These are phyloP conservation scores for Xyrauchen texanus DNA, from an alignment of 2,113 vertebrate genomes.

Conservation along the genomic window DNA sequence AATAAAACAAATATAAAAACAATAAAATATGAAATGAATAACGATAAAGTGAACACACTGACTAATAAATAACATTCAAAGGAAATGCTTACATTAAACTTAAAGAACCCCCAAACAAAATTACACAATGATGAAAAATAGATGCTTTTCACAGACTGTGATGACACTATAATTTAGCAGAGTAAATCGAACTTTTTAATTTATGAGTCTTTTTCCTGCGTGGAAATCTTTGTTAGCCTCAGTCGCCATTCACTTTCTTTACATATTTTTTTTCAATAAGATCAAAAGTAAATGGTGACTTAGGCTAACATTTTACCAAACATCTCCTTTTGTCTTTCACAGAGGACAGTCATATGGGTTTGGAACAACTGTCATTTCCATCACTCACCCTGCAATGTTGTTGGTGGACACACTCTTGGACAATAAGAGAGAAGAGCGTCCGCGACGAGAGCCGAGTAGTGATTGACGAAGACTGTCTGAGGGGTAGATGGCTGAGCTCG, in stretches of 20 bases:
- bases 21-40: background rate
- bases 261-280: too few species aligned
- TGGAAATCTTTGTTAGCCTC: too few species aligned
- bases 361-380: background rate
- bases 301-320: too few species aligned
- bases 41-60: background rate
- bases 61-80: background rate
- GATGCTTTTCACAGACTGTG: background rate
- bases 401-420: slow-evolving; percentile 94
- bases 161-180: too few species aligned
- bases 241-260: too few species aligned
- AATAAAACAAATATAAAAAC: background rate
- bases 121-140: background rate
- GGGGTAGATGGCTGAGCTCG: slow-evolving; percentile 87
- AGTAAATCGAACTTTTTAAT: too few species aligned
- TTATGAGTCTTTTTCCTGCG: too few species aligned
- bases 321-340: too few species aligned
- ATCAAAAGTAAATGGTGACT: too few species aligned
- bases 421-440: slow-evolving; percentile 80
- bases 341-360: too few species aligned
- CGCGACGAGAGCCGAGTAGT: slow-evolving; percentile 82
- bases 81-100: slow-evolving; percentile 28
- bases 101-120: background rate
- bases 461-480: slow-evolving; percentile 87
- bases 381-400: slow-evolving; percentile 89